Percentiles rank a stretch among this genome's conserved stretches.
phyloP scores from a whole-genome alignment of 2,113 vertebrate genomes.

The rat (Rattus norvegicus) region DNA sequence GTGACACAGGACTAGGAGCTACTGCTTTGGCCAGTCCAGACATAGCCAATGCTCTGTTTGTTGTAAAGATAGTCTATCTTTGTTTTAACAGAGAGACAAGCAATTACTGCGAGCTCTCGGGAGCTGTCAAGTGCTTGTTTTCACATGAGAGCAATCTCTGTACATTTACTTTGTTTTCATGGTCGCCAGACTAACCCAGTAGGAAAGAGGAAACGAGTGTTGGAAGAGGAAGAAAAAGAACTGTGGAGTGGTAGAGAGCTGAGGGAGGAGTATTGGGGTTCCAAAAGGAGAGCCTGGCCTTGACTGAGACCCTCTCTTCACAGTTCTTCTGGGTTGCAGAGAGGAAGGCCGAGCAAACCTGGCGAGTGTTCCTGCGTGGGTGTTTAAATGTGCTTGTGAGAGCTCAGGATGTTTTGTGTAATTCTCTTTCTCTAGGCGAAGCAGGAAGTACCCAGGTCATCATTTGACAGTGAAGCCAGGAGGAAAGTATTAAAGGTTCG shows the following conservation, averaged over 20 bases:
- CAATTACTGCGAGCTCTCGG: neutral
- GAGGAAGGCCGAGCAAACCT: neutral
- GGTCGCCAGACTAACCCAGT: neutral
- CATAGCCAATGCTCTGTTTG: neutral
- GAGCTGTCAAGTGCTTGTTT: constrained; percentile 28
- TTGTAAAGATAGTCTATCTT: neutral
- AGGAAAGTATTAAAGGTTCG: constrained; percentile 45
- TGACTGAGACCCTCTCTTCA: neutral
- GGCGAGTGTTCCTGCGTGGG: neutral
- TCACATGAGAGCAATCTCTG: constrained; percentile 18
- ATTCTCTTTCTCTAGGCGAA: constrained; percentile 34
- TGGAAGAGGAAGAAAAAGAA: neutral
- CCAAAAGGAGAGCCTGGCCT: neutral
- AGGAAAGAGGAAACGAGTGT: neutral
- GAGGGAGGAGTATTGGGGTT: neutral
- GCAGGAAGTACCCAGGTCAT: neutral
- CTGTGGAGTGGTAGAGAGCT: neutral
- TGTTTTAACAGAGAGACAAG: neutral
- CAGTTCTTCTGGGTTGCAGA: neutral
- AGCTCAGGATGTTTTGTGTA: constrained; percentile 7
- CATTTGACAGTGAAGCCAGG: neutral
- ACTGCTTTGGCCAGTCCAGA: neutral
- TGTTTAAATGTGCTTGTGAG: neutral
- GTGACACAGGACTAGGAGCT: neutral
- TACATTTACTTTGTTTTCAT: constrained; percentile 38